A percentile compares a stretch with the other conserved stretches of the same genome.
These are phyloP conservation scores for Melitaea cinxia DNA, from an alignment of 1,140 invertebrate genomes.

Conservation along the genomic window DNA sequence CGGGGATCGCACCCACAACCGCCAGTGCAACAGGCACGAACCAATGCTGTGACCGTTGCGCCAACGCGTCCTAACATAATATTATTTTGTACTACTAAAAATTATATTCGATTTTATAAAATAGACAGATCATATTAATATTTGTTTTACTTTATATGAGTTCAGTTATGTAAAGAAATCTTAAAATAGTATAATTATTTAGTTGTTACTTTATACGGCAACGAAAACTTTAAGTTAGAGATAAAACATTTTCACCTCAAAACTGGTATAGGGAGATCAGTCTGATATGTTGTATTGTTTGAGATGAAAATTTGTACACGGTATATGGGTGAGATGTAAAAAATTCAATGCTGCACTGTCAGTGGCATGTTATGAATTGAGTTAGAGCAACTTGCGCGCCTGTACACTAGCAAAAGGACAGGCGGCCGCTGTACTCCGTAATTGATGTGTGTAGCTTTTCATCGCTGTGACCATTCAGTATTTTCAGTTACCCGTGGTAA, in stretches of 20 bases:
- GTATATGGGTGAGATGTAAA: conserved; percentile 36
- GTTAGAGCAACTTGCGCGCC: conserved; percentile 62
- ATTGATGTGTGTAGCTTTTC: conserved; percentile 77
- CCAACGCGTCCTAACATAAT: too few relatives aligned
- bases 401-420: conserved; percentile 45
- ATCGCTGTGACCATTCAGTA: conserved; percentile 55
- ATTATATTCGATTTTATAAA: too few relatives aligned
- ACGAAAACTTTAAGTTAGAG: neutral
- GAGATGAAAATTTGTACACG: conserved; percentile 42
- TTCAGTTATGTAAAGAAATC: too few relatives aligned
- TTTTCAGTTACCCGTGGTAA: conserved; percentile 59
- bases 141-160: too few relatives aligned
- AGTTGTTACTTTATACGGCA: neutral
- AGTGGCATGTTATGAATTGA: conserved; percentile 68
- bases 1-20: too few relatives aligned
- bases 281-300: conserved; percentile 5
- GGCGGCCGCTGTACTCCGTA: conserved; percentile 45
- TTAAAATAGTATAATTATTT: too few relatives aligned
- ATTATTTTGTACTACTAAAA: too few relatives aligned
- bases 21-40: too few relatives aligned
- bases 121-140: too few relatives aligned
- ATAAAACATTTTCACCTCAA: neutral
- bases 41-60: too few relatives aligned
- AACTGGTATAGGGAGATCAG: neutral
- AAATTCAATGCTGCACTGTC: conserved; percentile 39